phyloP scores from a whole-genome alignment of 37 sponge, comb jelly and placozoan genomes.

The Beroe ovata region DNA sequence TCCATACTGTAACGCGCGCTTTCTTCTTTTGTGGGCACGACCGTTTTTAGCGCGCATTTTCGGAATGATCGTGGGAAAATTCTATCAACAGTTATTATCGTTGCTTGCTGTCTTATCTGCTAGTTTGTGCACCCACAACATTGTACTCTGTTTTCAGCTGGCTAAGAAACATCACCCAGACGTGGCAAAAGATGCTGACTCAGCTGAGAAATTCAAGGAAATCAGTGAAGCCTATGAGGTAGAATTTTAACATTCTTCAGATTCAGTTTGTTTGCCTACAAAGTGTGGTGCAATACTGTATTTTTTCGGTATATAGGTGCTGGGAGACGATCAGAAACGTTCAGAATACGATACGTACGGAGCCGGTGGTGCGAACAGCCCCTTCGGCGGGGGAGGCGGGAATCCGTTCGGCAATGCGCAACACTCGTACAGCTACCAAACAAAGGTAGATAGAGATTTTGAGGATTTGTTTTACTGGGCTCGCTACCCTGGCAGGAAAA shows the following conservation, averaged over 20 bases:
- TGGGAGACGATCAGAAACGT: conserved; percentile 23
- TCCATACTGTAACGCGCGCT: no score
- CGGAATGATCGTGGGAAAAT: no score
- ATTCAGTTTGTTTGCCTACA: no score
- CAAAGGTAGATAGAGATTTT: conserved; percentile 9
- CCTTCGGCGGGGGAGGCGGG: conserved; percentile 6
- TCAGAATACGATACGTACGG: conserved; percentile 45
- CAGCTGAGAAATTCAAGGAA: conserved; percentile 57
- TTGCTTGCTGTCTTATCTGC: no score
- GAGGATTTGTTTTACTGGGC: neutral
- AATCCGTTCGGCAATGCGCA: conserved; percentile 17
- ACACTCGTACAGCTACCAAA: conserved; percentile 44
- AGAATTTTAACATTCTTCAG: no score
- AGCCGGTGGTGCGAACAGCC: neutral
- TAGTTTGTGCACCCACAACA: no score
- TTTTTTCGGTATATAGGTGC: conserved; percentile 8
- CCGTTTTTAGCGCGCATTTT: no score
- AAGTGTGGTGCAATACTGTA: no score
- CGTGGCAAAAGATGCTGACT: conserved; percentile 36
- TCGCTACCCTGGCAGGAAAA: neutral
- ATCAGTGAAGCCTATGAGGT: conserved; percentile 46
- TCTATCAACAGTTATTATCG: no score
- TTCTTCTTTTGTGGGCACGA: no score
- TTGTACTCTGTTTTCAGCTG: conserved; percentile 46
- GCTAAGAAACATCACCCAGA: conserved; percentile 66